Evolutionary conservation across 1,140 invertebrate genomes (phyloP), one percentile per base, ranked within the genome.

Genomic region (Theocolax elegans): DNA sequence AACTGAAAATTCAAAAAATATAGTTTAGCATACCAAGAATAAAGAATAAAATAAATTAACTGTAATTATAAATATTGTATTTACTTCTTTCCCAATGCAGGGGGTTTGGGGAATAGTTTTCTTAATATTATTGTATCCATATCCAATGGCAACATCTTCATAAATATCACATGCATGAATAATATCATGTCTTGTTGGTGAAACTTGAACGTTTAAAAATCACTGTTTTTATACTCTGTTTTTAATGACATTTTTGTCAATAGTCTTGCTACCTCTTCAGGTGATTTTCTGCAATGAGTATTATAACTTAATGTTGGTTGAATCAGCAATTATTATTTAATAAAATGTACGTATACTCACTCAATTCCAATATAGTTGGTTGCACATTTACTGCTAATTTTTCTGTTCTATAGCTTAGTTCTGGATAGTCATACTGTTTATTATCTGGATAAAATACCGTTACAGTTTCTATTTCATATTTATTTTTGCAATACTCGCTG

Each of bases 121-220:
- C 29, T 85, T 77, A 68, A 99, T 96, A 71, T 97, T 97, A 81
- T 99, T 98, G 81, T 97, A 99, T 0, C 98, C 97, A 84, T 92
- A 97, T 49, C 95, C 94, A 77, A 99, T 97, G 6, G 96, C 98
- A 68, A 98, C 92, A 87, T 99, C 98, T 87, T 99, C 98, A 77
- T 97, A 95, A 54, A 99, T 93, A 83, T 99, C 98, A 86, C 96
- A 97, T 1, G 92, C 89, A 87, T 99, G 98, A 46, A 99, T 92
- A 23, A 99, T 92, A 87, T 99, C 97, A 80, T 97, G 94, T 38
- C 94, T 86, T 0, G 93, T 94, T 12, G 96, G 95, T 54, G 96
- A 96, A 72, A 97, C 90, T 72, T 88, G 84, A 10, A 96, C 92
- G 25, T 81, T 79, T 54, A 85, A 31, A 89, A 85, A 68, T 88